These are phyloP conservation scores for Cottus gobio DNA, from an alignment of 2,113 vertebrate species.

Conservation along the genomic window DNA sequence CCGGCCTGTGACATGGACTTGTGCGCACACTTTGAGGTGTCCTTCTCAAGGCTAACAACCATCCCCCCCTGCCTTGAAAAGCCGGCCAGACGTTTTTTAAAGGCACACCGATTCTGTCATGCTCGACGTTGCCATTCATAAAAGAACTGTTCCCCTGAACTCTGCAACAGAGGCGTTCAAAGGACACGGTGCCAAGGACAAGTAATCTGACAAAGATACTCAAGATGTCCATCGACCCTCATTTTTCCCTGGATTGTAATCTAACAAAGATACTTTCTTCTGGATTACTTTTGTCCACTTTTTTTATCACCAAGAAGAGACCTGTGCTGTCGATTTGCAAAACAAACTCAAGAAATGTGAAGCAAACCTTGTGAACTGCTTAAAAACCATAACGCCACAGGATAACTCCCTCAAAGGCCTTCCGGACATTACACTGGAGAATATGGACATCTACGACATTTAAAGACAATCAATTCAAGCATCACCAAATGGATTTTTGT, in stretches of 20 bases:
- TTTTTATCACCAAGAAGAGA: neutral
- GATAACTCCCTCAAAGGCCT: conserved; percentile 14
- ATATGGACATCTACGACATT: conserved; percentile 5
- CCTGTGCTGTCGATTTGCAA: too few relatives aligned
- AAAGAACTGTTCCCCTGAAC: conserved; percentile 1
- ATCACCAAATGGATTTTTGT: neutral
- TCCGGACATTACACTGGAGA: conserved; percentile 18
- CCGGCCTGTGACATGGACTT: neutral
- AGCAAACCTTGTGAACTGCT: neutral
- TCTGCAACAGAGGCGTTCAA: conserved; percentile 28
- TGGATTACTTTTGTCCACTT: conserved; percentile 24
- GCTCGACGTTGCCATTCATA: neutral
- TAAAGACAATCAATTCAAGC: conserved; percentile 25
- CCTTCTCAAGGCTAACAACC: neutral
- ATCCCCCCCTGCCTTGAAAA: neutral
- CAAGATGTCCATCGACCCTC: neutral
- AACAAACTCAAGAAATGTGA: neutral
- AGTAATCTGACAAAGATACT: conserved; percentile 1
- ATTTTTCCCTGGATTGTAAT: conserved; percentile 42
- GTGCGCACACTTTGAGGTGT: neutral
- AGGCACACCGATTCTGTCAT: neutral
- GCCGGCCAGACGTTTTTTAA: neutral
- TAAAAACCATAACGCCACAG: neutral
- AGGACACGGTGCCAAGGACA: conserved; percentile 15
- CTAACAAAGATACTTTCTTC: neutral